phyloP scores from a whole-genome alignment of 2,113 vertebrate species.

The Micromys minutus region DNA sequence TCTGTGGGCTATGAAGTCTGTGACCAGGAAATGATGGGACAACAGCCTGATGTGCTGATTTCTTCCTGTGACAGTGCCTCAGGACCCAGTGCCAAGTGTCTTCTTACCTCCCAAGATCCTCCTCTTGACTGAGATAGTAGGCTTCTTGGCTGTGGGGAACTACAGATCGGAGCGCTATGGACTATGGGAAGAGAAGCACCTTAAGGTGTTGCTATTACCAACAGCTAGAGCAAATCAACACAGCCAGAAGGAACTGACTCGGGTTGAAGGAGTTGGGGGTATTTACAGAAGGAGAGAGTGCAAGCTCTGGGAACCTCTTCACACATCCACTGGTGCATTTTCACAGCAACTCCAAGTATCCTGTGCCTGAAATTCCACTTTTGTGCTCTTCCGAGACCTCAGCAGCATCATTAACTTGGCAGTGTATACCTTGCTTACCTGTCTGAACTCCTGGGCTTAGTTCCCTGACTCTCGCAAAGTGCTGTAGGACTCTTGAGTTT shows the following conservation, averaged over 20 bases:
- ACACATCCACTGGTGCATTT: background rate
- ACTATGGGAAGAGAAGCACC: background rate
- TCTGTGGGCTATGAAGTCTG: background rate
- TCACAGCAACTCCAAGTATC: background rate
- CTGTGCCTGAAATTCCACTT: background rate
- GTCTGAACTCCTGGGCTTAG: background rate
- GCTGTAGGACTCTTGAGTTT: background rate
- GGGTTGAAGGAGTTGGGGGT: background rate
- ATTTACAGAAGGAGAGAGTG: background rate
- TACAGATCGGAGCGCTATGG: background rate
- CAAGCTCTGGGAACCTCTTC: background rate
- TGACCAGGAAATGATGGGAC: background rate
- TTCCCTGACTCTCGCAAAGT: background rate
- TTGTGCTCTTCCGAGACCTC: background rate
- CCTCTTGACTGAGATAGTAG: too few species aligned
- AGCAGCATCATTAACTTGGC: background rate
- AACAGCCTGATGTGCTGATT: background rate
- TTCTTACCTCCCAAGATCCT: background rate
- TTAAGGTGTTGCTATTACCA: background rate
- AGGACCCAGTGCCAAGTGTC: background rate
- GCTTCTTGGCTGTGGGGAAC: background rate
- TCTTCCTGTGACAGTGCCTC: background rate
- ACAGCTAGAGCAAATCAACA: too few species aligned
- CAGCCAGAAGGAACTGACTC: background rate
- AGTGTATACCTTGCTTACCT: background rate